Evolutionary conservation across 2,113 vertebrate genomes (phyloP).

Genomic region (Pteropus alecto): DNA sequence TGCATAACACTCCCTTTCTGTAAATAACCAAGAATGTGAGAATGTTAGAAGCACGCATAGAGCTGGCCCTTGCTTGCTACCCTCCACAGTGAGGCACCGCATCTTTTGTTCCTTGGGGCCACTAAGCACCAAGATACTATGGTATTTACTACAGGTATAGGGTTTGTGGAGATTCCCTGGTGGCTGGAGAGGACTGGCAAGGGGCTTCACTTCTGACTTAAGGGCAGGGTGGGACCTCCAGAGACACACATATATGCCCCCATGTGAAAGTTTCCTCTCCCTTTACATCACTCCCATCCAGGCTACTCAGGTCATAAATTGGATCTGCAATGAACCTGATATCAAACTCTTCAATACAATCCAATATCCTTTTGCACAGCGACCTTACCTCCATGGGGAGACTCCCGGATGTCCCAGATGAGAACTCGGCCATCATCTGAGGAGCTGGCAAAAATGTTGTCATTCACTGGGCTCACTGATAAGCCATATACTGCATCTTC

Average conservation of each 20-base stretch:
- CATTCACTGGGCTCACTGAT: constrained; percentile 97
- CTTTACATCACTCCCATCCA: neutral
- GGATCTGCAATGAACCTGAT: neutral
- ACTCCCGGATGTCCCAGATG: constrained; percentile 98
- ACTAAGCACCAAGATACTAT: neutral
- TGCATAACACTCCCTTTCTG: neutral
- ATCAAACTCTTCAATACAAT: constrained; percentile 22
- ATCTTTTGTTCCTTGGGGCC: neutral
- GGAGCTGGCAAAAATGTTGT: constrained; percentile 98
- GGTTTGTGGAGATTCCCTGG: neutral
- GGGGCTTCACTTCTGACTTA: neutral
- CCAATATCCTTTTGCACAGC: neutral
- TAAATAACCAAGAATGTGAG: neutral
- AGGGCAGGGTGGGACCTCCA: neutral
- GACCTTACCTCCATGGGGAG: constrained; percentile 93
- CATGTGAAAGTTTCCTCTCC: neutral
- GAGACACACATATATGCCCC: neutral
- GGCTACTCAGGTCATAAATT: neutral
- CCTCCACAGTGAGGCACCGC: neutral
- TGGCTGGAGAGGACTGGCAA: neutral
- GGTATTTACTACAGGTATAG: neutral
- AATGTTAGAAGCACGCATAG: neutral
- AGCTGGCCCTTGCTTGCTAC: neutral
- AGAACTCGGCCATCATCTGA: constrained; percentile 98
- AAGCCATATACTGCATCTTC: constrained; percentile 99